Conservation (phyloP, 2,797 vertebrate genomes). For the Rhinatrema bivittatum region DNA sequence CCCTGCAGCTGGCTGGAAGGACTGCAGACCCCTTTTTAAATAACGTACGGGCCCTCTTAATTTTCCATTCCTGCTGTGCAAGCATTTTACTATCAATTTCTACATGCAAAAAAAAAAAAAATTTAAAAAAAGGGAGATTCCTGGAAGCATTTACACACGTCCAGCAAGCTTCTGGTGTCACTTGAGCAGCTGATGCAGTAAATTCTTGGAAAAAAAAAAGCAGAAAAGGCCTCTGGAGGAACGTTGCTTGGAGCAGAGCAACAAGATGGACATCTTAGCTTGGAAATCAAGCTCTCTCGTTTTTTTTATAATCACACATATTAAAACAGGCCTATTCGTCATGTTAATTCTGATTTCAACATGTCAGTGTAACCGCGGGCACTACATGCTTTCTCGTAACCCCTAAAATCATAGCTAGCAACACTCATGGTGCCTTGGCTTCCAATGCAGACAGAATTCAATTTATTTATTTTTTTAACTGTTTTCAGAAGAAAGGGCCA, state of each 20-base stretch:
- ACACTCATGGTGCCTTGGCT: too few relatives aligned
- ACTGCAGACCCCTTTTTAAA: slow-evolving; percentile 41
- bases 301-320: slow-evolving; percentile 11
- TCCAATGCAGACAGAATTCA: too few relatives aligned
- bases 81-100: slow-evolving; percentile 72
- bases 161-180: slow-evolving; percentile 31
- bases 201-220: slow-evolving; percentile 33
- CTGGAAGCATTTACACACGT: slow-evolving; percentile 41
- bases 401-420: not conserved
- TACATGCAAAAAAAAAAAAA: slow-evolving; percentile 54
- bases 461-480: too few relatives aligned
- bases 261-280: slow-evolving; percentile 34
- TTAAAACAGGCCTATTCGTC: slow-evolving; percentile 40
- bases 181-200: slow-evolving; percentile 42
- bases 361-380: slow-evolving; percentile 24
- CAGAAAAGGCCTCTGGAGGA: slow-evolving; percentile 32
- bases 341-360: slow-evolving; percentile 23
- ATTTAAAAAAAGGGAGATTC: slow-evolving; percentile 67
- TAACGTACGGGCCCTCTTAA: slow-evolving; percentile 60
- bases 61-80: slow-evolving; percentile 63
- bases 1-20: slow-evolving; percentile 28
- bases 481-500: too few relatives aligned
- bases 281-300: slow-evolving; percentile 35
- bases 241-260: slow-evolving; percentile 26
- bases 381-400: not conserved